Conservation (phyloP, 2,888 invertebrate species). For the Acanthosoma haemorrhoidale region DNA sequence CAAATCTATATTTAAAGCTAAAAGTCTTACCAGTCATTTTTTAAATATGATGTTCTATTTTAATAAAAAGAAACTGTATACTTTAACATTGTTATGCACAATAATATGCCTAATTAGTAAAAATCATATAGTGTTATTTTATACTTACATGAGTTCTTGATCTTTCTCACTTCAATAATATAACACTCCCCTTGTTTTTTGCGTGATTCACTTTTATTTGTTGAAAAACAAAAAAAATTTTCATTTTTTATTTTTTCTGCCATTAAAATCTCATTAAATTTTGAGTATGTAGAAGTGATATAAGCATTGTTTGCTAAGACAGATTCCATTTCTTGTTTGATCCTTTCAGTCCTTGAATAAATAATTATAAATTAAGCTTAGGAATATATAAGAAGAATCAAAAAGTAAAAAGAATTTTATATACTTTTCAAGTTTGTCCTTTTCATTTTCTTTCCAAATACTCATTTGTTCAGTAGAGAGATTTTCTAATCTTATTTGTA, state of each 20-base stretch:
- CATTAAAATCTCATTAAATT: slow-evolving; percentile 9
- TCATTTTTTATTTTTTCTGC: background rate
- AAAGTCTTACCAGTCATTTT: too few relatives aligned
- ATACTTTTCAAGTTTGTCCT: slow-evolving; percentile 23
- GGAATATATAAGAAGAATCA: background rate
- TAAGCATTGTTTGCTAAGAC: slow-evolving; percentile 12
- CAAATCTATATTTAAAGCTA: too few relatives aligned
- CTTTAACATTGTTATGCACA: background rate
- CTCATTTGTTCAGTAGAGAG: slow-evolving; percentile 4
- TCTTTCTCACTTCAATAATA: background rate
- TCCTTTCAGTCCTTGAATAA: background rate
- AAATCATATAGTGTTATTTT: background rate
- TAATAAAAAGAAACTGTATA: too few relatives aligned
- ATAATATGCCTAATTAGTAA: background rate
- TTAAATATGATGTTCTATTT: too few relatives aligned
- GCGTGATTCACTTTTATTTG: background rate
- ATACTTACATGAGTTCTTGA: background rate
- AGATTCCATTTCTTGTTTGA: slow-evolving; percentile 12
- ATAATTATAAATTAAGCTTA: background rate
- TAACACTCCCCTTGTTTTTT: slow-evolving; percentile 4
- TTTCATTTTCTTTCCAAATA: background rate
- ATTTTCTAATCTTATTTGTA: slow-evolving; percentile 28
- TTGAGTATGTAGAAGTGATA: background rate
- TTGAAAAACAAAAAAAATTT: background rate
- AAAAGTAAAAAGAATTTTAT: background rate